phyloP scores from a whole-genome alignment of 2,797 vertebrate species.

The Eulemur coronatus region DNA sequence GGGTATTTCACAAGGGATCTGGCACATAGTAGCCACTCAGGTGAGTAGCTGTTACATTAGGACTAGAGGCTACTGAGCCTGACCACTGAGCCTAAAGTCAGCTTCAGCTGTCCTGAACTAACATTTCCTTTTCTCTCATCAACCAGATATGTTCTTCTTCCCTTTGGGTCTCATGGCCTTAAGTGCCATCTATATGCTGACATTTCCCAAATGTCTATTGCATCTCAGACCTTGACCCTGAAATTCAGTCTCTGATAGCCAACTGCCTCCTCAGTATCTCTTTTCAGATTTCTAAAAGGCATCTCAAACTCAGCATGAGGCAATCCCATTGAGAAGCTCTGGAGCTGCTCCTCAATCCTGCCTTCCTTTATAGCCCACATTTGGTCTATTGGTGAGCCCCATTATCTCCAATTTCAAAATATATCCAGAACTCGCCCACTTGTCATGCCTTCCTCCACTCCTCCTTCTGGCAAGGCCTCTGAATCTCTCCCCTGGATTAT shows the following conservation, averaged over 20 bases:
- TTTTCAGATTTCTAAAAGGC: not conserved
- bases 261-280: not conserved
- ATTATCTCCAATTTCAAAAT: not conserved
- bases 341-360: not conserved
- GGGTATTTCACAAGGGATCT: not conserved
- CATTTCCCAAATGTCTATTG: not conserved
- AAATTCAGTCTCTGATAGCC: not conserved
- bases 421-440: not conserved
- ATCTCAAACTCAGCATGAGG: not conserved
- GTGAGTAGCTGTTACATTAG: not conserved
- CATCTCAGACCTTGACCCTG: not conserved
- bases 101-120: not conserved
- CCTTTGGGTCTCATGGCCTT: not conserved
- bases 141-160: not conserved
- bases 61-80: not conserved
- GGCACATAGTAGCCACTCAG: not conserved
- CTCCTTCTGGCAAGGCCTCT: not conserved
- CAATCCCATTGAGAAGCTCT: not conserved
- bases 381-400: not conserved
- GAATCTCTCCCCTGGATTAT: not conserved
- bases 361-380: not conserved
- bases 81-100: not conserved
- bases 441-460: not conserved
- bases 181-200: not conserved
- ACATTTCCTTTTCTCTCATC: not conserved